These are phyloP conservation scores for Euclidia mi DNA, from an alignment of 2,888 invertebrate genomes.

Conservation along the genomic window DNA sequence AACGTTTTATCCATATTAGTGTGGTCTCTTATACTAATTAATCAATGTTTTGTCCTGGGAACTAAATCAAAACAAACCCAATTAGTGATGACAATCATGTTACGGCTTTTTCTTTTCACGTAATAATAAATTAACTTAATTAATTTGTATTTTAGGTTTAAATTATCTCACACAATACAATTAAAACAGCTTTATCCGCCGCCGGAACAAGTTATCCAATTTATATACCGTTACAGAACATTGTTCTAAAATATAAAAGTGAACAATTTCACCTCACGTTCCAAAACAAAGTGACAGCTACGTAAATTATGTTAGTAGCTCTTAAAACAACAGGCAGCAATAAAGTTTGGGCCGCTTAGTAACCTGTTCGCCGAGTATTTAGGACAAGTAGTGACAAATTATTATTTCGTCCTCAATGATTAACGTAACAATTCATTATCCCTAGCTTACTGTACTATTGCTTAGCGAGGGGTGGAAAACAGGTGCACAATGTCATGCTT, in stretches of 20 bases:
- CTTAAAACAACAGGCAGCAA: slow-evolving; percentile 31
- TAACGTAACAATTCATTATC: slow-evolving; percentile 24
- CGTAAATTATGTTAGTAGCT: slow-evolving; percentile 35
- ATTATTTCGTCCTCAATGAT: slow-evolving; percentile 28
- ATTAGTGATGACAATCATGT: no score
- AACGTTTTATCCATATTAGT: no score
- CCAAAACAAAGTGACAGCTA: slow-evolving; percentile 23
- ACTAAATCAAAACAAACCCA: no score
- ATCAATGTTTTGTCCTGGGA: no score
- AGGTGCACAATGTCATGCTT: slow-evolving; percentile 8
- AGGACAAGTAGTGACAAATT: slow-evolving; percentile 43
- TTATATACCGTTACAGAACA: background rate
- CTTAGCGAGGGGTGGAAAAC: slow-evolving; percentile 28
- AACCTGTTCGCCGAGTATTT: slow-evolving; percentile 27
- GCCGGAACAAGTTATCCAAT: background rate
- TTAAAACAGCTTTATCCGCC: no score
- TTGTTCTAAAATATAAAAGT: background rate
- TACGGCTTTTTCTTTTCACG: no score
- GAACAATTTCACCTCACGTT: slow-evolving; percentile 25
- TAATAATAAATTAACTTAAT: no score
- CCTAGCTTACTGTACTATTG: slow-evolving; percentile 25
- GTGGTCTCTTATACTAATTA: no score
- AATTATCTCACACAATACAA: no score
- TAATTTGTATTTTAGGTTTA: no score
- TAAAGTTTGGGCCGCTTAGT: slow-evolving; percentile 48